These are phyloP conservation scores for Sclerurus mexicanus DNA, from an alignment of 2,113 vertebrate species.

Conservation along the genomic window DNA sequence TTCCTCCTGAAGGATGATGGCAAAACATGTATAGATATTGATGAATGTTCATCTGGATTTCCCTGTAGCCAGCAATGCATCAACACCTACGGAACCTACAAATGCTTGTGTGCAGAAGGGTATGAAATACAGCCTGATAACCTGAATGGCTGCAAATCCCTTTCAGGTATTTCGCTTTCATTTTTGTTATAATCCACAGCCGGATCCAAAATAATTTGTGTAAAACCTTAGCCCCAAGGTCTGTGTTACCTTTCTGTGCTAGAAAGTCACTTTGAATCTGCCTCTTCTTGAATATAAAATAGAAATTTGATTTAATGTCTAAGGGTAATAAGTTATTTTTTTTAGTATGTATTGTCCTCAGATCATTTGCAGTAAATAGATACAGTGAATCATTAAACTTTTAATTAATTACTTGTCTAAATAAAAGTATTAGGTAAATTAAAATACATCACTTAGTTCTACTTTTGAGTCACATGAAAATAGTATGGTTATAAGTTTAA, in stretches of 20 bases:
- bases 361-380: neutral
- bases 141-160: slow-evolving; percentile 88
- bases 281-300: neutral
- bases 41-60: slow-evolving; percentile 91
- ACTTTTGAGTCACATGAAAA: neutral
- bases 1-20: slow-evolving; percentile 95
- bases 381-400: neutral
- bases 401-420: neutral
- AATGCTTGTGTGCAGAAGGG: slow-evolving; percentile 91
- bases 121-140: slow-evolving; percentile 88
- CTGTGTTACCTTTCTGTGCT: neutral
- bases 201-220: neutral
- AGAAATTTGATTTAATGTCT: neutral
- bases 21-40: slow-evolving; percentile 92
- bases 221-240: neutral
- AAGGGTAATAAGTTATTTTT: neutral
- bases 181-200: neutral
- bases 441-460: neutral
- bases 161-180: slow-evolving; percentile 80
- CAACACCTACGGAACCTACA: slow-evolving; percentile 96
- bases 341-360: neutral
- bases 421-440: neutral
- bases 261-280: neutral
- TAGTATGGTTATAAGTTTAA: neutral
- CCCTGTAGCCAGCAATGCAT: slow-evolving; percentile 97